Evolutionary conservation across 2,888 invertebrate species (phyloP), one percentile per base, ranked within the genome.

Genomic region (Caenorhabditis sp.): DNA sequence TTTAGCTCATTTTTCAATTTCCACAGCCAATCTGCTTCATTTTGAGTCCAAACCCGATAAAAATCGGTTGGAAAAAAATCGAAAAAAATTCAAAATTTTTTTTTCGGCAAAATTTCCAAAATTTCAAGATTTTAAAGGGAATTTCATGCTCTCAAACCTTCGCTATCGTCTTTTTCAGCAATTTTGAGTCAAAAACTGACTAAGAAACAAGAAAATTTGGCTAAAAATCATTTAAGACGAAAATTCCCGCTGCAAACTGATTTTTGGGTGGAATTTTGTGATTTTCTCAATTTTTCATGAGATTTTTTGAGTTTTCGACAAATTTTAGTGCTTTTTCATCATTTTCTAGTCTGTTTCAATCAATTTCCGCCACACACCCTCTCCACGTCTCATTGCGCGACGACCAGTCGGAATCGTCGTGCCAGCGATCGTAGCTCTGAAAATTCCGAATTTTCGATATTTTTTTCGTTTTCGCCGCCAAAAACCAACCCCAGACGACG

Each of bases 401-500:
- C 31, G 74, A 66, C 64, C 64, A 75, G 38, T 64, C 66, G 3
- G 44, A 22, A 26, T 66, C 74, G 1, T 28, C 49, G 41, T 38
- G 38, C 35, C 49, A 63, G 1, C 61, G 35, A 0, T 63, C 51
- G 19, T 54, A 47, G 38, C 38, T 38, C 38, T 38, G 12, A 38
- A 31, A 38, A 38, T 47, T 2, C n/a, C n/a, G n/a, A 47, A 3
- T 47, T 47, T n/a, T 47, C 16, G 7, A 5, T 19, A 47, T n/a
- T 47, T 47, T 47, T 47, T n/a, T 3, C 19, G 47, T 16, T 47
- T 47, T 47, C n/a, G 3, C 2, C n/a, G 3, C 10, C 6, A 49
- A 49, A 73, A 74, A 74, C 54, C 38, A 28, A 41, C 74, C 47
- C 41, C 28, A 16, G 56, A 59, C n/a, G 75, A 68, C 49, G 68